Evolutionary conservation across 2,888 invertebrate species (phyloP), one percentile per base, ranked within the genome.

Genomic region (Quadriops clusia): DNA sequence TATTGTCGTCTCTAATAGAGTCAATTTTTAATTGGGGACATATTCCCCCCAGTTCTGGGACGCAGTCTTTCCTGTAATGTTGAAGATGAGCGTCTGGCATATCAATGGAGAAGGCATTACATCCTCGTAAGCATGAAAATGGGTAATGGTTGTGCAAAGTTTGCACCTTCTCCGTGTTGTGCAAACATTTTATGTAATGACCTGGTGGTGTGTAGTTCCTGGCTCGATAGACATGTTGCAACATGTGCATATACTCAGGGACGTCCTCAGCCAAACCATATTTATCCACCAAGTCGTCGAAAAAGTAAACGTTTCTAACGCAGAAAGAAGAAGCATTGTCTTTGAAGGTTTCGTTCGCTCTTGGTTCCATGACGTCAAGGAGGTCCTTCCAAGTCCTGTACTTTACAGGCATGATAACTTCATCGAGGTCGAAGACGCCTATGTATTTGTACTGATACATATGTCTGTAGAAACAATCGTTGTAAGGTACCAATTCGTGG

Each of bases 401-500:
- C 45, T 77, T 72, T 44, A 82, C 65, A 5, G 93, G 93, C 76
- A 94, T 87, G 46, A 94, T 90, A 32, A 91, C 83, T 62, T 94
- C 94, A 62, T 94, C 94, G 41, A 89, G 83, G 58, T 94, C 94
- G 30, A 93, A 67, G 34, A 94, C 65, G n/a, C 85, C 86, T 31
- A 91, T 78, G 63, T 85, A 89, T 40, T 84, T 76, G 61, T 91
- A 93, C 41, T 79, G 71, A 58, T 90, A 85, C 66, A 93, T 74
- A 56, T 93, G 84, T 56, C 86, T 80, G 64, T 93, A 93, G 31
- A 94, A 70, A 53, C 94, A 94, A 60, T 94, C 94, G 60, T 94
- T 94, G 67, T 94, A 94, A 7, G 93, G 91, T 46, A 94, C 85
- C 36, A 94, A 69, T 62, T 94, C 94, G 64, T 91, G 90, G 58